These are phyloP conservation scores for Poecilus cupreus DNA, from an alignment of 2,888 invertebrate species.

Conservation along the genomic window DNA sequence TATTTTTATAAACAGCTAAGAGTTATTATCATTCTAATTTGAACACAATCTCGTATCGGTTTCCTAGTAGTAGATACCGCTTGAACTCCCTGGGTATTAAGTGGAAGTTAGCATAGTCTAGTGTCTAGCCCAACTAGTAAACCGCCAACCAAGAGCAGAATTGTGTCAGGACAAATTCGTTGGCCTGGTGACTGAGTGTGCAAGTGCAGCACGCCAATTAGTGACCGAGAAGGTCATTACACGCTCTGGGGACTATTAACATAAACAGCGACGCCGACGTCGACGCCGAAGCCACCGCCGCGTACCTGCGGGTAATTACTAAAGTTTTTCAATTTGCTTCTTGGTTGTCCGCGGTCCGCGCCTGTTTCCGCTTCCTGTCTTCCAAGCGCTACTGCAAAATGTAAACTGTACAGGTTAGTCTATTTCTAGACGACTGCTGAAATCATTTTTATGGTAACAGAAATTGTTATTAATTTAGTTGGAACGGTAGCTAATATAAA, in stretches of 20 bases:
- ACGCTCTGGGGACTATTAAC: constrained; percentile 29
- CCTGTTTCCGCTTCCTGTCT: neutral
- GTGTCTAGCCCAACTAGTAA: too few relatives aligned
- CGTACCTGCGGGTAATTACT: constrained; percentile 55
- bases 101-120: too few relatives aligned
- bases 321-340: constrained; percentile 57
- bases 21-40: too few relatives aligned
- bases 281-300: neutral
- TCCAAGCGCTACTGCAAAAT: neutral
- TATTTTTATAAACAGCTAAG: too few relatives aligned
- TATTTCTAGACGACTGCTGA: neutral
- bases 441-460: neutral
- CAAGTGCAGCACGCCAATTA: neutral
- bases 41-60: too few relatives aligned
- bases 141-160: neutral
- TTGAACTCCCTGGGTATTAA: too few relatives aligned
- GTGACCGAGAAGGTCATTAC: constrained; percentile 32
- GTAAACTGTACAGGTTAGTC: too few relatives aligned
- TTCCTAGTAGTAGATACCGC: too few relatives aligned
- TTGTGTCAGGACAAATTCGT: neutral
- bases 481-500: too few relatives aligned
- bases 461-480: constrained; percentile 3
- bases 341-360: constrained; percentile 2
- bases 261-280: constrained; percentile 28
- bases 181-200: neutral